phyloP scores from a whole-genome alignment of 2,888 invertebrate species.

The Diarsia mendica region DNA sequence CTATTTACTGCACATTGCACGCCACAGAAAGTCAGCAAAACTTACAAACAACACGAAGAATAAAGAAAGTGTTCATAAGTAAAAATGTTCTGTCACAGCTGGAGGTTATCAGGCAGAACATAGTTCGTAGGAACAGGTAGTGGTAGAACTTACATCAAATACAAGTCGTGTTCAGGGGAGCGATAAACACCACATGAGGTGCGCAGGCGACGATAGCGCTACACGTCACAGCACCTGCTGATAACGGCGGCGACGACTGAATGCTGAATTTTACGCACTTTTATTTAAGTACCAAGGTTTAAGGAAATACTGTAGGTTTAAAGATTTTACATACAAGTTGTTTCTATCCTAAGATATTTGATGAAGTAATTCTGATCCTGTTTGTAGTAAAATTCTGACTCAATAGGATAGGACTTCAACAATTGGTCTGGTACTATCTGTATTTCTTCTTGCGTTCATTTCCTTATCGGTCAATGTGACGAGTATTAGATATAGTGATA shows the following conservation, averaged over 20 bases:
- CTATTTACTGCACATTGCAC: slow-evolving; percentile 42
- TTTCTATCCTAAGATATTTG: neutral
- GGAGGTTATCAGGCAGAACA: slow-evolving; percentile 43
- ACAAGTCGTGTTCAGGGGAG: slow-evolving; percentile 55
- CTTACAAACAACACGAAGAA: slow-evolving; percentile 27
- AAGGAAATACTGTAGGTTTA: slow-evolving; percentile 19
- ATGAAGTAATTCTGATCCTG: neutral
- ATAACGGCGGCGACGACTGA: slow-evolving; percentile 54
- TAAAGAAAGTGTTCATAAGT: slow-evolving; percentile 19
- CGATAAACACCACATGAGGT: slow-evolving; percentile 62
- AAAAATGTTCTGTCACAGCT: slow-evolving; percentile 43
- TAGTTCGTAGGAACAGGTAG: slow-evolving; percentile 23
- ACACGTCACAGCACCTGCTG: slow-evolving; percentile 64
- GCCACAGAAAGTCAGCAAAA: slow-evolving; percentile 35
- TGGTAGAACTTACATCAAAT: slow-evolving; percentile 51
- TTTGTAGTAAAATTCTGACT: neutral
- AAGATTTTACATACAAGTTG: neutral
- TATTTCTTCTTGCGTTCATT: slow-evolving; percentile 1
- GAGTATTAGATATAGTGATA: neutral
- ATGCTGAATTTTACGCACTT: slow-evolving; percentile 59
- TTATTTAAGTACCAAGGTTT: slow-evolving; percentile 41
- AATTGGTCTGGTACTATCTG: neutral
- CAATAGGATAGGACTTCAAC: neutral
- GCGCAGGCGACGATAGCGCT: slow-evolving; percentile 63
- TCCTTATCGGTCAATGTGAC: slow-evolving; percentile 17